Evolutionary conservation across 2,113 vertebrate genomes (phyloP), one percentile per base, ranked within the genome.

Genomic region (Petrocephalus microphthalmus): DNA sequence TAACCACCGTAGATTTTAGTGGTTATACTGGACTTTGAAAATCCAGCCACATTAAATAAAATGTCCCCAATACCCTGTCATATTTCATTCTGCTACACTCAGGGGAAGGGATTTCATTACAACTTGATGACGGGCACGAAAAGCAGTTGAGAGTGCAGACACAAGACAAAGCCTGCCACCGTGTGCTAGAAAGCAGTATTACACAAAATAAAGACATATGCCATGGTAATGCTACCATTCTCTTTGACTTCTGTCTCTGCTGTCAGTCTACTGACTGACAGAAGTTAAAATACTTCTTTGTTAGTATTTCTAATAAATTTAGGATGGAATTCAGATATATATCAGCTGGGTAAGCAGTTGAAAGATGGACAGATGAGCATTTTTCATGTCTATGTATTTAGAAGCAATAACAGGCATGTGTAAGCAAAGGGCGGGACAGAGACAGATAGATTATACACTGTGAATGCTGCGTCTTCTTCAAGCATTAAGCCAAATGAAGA

Each of bases 161-260:
- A 29, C n/a, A 33, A 64, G 88, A 88, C 54, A 85, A 85, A 88
- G 82, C 42, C 88, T 88, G 88, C 88, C 88, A 74, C 88, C 88
- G 25, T 87, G 86, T 89, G 88, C 33, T 81, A 29, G 87, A 85
- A 57, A 87, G 84, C 42, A 53, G 82, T 52, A 88, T 71, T 37
- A 85, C 82, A 60, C 20, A 17, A 85, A 85, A 53, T 22, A 53
- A 25, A 53, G 45, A 84, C 42, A 29, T 17, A 17, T 7, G 67
- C 47, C 6, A 47, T 13, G 82, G 49, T 29, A 83, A 49, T 45
- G 20, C 20, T 47, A 47, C 47, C 45, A 49, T 83, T 8, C 15
- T 45, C 19, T 45, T 45, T 45, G 3, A 49, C 5, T 15, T 25
- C 33, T 78, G 17, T n/a, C n/a, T n/a, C n/a, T n/a, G n/a, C n/a